Evolutionary conservation across 2,113 vertebrate genomes (phyloP), one percentile per base, ranked within the genome.

Genomic region (Rhabdomys dilectus): DNA sequence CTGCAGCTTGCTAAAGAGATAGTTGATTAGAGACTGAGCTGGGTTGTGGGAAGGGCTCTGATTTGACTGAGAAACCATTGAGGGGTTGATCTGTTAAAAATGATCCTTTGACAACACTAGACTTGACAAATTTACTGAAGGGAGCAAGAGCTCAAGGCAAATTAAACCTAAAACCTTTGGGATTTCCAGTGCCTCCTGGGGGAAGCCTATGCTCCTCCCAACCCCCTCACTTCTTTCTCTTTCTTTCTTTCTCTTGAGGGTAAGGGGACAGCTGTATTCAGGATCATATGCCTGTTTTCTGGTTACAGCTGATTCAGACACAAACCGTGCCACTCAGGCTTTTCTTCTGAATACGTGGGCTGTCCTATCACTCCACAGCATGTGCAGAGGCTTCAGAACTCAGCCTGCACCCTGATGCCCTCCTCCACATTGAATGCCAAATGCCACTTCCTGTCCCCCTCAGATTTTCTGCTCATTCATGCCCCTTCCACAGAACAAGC

Each of bases 21-120:
- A 19, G 29, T 6, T 76, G 36, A 68, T 66, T 82, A 75, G 53
- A 73, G 56, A 19, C 31, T 1, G 11, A 80, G 24, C 0, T 77
- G 75, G 31, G 31, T 29, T 31, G 5, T 5, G 48, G 0, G 8
- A 26, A 42, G 56, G 56, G n/a, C 7, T 82, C 22, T 62, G 13
- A 62, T 29, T 62, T 16, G 39, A 11, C 62, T 42, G 75, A 92
- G 66, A 56, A 89, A 56, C 62, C 51, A 88, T 62, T 3, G 29
- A 80, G 36, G 68, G 42, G 48, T 58, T 92, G 73, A 53, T 22
- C 10, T 85, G 92, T 92, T 66, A 36, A 84, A 90, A 91, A 87
- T 34, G 15, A 84, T 84, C 56, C 62, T 84, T 58, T 62, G 60
- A 62, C 42, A 6, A 26, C n/a, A 42, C 16, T 60, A 24, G 15